Percentiles rank a stretch among this genome's conserved stretches.
Evolutionary conservation across 2,797 vertebrate species (phyloP).

Genomic region (Heliangelus exortis): DNA sequence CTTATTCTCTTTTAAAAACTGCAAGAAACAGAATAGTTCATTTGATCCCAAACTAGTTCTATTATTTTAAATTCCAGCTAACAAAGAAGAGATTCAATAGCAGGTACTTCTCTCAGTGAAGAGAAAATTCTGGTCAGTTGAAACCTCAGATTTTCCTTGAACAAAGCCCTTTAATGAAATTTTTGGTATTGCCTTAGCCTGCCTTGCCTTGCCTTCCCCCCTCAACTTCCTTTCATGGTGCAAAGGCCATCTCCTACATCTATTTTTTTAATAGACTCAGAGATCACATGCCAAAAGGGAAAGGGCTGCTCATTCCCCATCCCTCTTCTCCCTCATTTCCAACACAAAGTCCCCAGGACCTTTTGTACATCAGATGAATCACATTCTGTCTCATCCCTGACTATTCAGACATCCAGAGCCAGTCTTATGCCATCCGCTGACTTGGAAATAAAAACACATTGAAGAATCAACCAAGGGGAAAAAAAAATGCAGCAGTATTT

Average conservation of each 20-base stretch:
- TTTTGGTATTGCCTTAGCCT: not conserved
- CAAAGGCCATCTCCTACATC: not conserved
- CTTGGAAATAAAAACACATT: constrained; percentile 33
- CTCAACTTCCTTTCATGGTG: not conserved
- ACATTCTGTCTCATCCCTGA: not conserved
- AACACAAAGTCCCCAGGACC: not conserved
- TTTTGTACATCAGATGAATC: constrained; percentile 28
- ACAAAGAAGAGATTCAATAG: not conserved
- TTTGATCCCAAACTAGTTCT: not conserved
- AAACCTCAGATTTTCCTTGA: not conserved
- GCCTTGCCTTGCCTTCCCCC: not conserved
- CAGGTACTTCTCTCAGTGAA: not conserved
- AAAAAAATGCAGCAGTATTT: not conserved
- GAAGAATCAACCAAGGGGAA: not conserved
- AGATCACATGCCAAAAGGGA: not conserved
- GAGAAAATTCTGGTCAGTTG: not conserved
- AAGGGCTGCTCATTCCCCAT: not conserved
- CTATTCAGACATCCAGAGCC: not conserved
- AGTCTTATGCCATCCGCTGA: constrained; percentile 24
- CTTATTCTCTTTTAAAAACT: not conserved
- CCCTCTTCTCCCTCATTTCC: not conserved
- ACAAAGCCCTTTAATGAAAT: not conserved
- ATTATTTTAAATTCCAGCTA: not conserved
- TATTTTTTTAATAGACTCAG: not conserved
- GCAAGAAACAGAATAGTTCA: not conserved